Conservation (phyloP, 2,113 vertebrate species). For the Actenoides hombroni region DNA sequence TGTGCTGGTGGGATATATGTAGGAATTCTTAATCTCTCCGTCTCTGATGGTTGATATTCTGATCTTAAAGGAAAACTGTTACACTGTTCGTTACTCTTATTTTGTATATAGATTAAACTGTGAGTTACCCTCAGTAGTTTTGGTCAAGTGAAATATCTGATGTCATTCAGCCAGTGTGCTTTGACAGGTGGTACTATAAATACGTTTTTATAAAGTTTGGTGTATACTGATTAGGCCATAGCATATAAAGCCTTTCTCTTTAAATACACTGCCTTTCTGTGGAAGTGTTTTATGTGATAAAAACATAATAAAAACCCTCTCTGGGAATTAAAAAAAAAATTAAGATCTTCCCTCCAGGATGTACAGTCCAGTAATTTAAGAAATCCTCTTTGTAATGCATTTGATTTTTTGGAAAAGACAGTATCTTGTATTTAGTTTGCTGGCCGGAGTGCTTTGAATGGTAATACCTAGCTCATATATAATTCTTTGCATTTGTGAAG, state of each 20-base stretch:
- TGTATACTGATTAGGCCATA: background rate
- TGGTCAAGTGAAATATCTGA: background rate
- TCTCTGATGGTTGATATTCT: background rate
- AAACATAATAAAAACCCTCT: background rate
- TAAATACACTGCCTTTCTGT: background rate
- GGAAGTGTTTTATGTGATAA: background rate
- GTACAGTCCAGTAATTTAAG: background rate
- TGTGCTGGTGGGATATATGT: background rate
- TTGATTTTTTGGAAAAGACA: background rate
- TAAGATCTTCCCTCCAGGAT: background rate
- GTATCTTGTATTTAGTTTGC: background rate
- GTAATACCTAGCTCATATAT: background rate
- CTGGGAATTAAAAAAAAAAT: background rate
- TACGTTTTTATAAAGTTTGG: background rate
- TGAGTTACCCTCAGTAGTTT: background rate
- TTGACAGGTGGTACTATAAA: background rate
- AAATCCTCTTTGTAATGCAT: background rate
- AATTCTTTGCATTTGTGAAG: slow-evolving; percentile 1
- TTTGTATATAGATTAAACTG: background rate
- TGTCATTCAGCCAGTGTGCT: background rate
- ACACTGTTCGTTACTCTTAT: background rate
- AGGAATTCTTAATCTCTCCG: background rate
- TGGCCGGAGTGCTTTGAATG: background rate
- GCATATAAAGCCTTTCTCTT: background rate
- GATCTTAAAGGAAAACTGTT: background rate